A percentile compares a stretch with the other conserved stretches of the same genome.
phyloP scores from a whole-genome alignment of 2,888 invertebrate genomes.

The Teleiodes luculella region DNA sequence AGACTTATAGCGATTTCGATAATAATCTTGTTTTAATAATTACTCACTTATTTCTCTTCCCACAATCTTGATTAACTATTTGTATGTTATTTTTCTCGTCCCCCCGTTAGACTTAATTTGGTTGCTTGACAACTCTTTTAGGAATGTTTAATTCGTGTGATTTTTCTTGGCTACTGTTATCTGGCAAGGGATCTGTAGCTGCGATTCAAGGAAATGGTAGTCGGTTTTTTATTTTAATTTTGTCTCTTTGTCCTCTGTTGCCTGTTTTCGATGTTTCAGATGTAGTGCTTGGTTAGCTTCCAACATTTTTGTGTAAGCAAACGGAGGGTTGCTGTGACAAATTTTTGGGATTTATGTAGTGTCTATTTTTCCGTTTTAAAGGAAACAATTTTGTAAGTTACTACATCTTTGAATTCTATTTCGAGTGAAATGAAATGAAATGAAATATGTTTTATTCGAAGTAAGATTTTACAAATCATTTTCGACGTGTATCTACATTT shows the following conservation, averaged over 20 bases:
- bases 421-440: no score
- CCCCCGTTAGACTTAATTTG: conserved; percentile 59
- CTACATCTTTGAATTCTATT: neutral
- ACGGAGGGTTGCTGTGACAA: conserved; percentile 6
- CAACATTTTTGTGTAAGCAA: conserved; percentile 26
- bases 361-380: conserved; percentile 1
- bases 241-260: conserved; percentile 15
- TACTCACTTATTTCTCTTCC: conserved; percentile 68
- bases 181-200: conserved; percentile 40
- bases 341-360: conserved; percentile 10
- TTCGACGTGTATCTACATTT: no score
- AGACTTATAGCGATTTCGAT: conserved; percentile 72
- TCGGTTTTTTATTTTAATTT: conserved; percentile 22
- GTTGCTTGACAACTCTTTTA: conserved; percentile 67
- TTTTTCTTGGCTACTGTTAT: conserved; percentile 61
- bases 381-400: conserved; percentile 1
- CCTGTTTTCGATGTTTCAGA: conserved; percentile 27
- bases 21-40: conserved; percentile 77
- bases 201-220: conserved; percentile 38
- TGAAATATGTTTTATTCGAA: no score
- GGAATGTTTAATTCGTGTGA: conserved; percentile 62
- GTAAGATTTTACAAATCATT: no score
- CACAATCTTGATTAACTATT: conserved; percentile 72
- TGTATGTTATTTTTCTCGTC: conserved; percentile 67
- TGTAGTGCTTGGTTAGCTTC: conserved; percentile 32